These are phyloP conservation scores for Leucoraja ocellata DNA, from an alignment of 2,797 vertebrate genomes.

Conservation along the genomic window DNA sequence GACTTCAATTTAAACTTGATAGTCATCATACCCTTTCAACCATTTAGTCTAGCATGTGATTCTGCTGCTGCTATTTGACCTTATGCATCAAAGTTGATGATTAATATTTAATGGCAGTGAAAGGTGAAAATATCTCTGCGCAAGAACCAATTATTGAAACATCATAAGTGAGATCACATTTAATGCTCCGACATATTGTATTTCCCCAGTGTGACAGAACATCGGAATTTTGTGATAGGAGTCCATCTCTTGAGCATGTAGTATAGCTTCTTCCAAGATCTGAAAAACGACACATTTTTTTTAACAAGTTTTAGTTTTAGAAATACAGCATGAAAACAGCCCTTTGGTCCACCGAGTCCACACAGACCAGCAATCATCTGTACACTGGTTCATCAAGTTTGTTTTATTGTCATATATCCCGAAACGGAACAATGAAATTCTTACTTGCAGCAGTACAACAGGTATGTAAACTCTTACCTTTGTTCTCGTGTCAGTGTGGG, in stretches of 20 bases:
- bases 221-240: not conserved
- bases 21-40: not conserved
- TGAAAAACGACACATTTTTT: too few relatives aligned
- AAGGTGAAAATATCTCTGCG: not conserved
- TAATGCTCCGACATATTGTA: not conserved
- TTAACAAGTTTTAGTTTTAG: too few relatives aligned
- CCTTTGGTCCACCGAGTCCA: too few relatives aligned
- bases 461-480: too few relatives aligned
- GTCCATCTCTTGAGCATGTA: not conserved
- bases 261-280: too few relatives aligned
- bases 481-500: too few relatives aligned
- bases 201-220: not conserved
- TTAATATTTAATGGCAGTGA: not conserved
- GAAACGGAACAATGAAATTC: too few relatives aligned
- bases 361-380: too few relatives aligned
- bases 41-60: not conserved
- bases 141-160: constrained; percentile 10
- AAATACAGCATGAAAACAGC: too few relatives aligned
- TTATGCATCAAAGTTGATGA: not conserved
- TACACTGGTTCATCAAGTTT: too few relatives aligned
- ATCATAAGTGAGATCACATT: not conserved
- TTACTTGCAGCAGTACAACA: too few relatives aligned
- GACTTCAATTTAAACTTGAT: not conserved
- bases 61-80: not conserved
- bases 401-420: too few relatives aligned